phyloP scores from a whole-genome alignment of 2,113 vertebrate species.

The Brachyistius frenatus region DNA sequence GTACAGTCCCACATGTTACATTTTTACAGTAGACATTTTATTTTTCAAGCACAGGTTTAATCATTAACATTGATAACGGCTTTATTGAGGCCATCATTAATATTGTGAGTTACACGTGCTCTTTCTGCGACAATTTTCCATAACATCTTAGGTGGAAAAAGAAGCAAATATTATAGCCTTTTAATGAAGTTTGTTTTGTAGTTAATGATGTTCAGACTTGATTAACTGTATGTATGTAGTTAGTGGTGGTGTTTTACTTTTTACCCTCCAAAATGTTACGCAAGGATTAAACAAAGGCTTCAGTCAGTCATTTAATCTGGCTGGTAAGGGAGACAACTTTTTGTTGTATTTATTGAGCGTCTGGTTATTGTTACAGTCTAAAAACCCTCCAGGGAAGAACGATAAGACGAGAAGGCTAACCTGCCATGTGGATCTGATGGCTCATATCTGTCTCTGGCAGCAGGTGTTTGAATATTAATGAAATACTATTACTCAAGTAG shows the following conservation, averaged over 20 bases:
- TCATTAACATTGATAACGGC: background rate
- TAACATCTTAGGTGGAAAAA: background rate
- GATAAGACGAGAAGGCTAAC: constrained; percentile 13
- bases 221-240: too few relatives aligned
- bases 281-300: constrained; percentile 3
- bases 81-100: too few relatives aligned
- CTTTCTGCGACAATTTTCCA: background rate
- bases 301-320: background rate
- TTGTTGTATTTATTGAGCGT: constrained; percentile 16
- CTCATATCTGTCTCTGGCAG: background rate
- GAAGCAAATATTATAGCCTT: background rate
- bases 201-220: too few relatives aligned
- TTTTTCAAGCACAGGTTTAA: background rate
- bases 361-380: constrained; percentile 39
- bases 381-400: constrained; percentile 2
- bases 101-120: background rate
- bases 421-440: constrained; percentile 9
- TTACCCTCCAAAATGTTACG: background rate
- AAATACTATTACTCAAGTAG: background rate
- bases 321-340: background rate
- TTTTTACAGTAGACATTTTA: background rate
- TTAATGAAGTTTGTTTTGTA: too few relatives aligned
- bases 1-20: background rate
- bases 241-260: too few relatives aligned
- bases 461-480: constrained; percentile 12